Evolutionary conservation across 2,888 invertebrate genomes (phyloP).

Genomic region (Tipula lateralis): DNA sequence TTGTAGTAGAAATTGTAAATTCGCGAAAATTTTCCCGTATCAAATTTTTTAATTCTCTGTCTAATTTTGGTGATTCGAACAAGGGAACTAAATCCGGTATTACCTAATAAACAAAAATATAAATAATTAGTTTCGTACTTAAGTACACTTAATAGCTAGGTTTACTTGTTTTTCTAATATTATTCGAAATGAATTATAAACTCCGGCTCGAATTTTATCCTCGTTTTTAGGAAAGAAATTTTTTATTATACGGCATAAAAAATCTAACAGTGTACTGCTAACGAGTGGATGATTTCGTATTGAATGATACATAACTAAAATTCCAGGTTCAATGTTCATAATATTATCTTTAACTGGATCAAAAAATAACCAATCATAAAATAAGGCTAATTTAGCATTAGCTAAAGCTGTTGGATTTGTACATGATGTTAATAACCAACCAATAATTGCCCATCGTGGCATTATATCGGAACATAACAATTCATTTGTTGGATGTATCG

Average conservation of each 20-base stretch:
- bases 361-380: constrained; percentile 69
- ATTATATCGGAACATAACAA: constrained; percentile 63
- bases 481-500: constrained; percentile 66
- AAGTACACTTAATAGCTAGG: background rate
- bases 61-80: constrained; percentile 56
- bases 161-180: constrained; percentile 68
- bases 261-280: constrained; percentile 63
- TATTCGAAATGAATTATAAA: constrained; percentile 47
- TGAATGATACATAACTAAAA: constrained; percentile 65
- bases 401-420: constrained; percentile 61
- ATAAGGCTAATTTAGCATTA: constrained; percentile 63
- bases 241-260: constrained; percentile 58
- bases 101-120: constrained; percentile 40
- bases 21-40: constrained; percentile 89
- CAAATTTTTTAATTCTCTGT: constrained; percentile 63
- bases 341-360: constrained; percentile 63
- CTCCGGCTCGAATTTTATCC: constrained; percentile 49
- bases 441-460: constrained; percentile 66
- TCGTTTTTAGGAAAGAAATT: constrained; percentile 47
- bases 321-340: constrained; percentile 67
- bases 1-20: constrained; percentile 51
- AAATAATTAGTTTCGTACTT: background rate
- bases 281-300: constrained; percentile 61
- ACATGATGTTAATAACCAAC: constrained; percentile 64
- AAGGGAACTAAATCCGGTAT: constrained; percentile 61